Evolutionary conservation across 1,140 invertebrate species (phyloP).

Genomic region (Hirudo medicinalis): DNA sequence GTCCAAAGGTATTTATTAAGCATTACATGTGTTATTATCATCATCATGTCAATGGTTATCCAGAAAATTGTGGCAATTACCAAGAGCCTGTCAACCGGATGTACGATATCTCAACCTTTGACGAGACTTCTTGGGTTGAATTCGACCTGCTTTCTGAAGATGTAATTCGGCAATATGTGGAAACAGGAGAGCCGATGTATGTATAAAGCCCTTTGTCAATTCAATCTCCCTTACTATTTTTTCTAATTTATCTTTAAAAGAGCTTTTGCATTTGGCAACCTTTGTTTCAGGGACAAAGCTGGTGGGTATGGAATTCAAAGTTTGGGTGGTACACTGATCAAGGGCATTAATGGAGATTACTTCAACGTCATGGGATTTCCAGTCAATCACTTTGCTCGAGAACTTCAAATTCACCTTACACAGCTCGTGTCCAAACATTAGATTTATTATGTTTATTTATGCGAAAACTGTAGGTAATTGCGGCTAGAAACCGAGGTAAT

Average conservation of each 20-base stretch:
- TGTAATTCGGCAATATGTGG: constrained; percentile 67
- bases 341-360: constrained; percentile 75
- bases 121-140: background rate
- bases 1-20: constrained; percentile 8
- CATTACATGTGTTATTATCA: no score
- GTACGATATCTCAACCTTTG: constrained; percentile 19
- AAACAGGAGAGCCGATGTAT: constrained; percentile 76
- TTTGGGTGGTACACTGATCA: constrained; percentile 67
- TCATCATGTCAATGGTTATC: no score
- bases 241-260: background rate
- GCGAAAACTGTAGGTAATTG: no score
- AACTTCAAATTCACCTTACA: background rate
- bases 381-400: constrained; percentile 45
- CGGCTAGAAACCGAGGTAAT: no score
- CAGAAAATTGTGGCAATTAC: constrained; percentile 16
- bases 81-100: constrained; percentile 15
- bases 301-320: constrained; percentile 88
- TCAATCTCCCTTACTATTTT: constrained; percentile 2
- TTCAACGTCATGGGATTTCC: constrained; percentile 88
- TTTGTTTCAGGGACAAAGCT: constrained; percentile 66
- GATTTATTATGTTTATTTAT: no score
- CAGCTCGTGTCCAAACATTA: no score
- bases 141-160: constrained; percentile 53
- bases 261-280: background rate
- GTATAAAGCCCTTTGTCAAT: constrained; percentile 30